phyloP scores from a whole-genome alignment of 2,113 vertebrate species.

The Aegotheles bennettii region DNA sequence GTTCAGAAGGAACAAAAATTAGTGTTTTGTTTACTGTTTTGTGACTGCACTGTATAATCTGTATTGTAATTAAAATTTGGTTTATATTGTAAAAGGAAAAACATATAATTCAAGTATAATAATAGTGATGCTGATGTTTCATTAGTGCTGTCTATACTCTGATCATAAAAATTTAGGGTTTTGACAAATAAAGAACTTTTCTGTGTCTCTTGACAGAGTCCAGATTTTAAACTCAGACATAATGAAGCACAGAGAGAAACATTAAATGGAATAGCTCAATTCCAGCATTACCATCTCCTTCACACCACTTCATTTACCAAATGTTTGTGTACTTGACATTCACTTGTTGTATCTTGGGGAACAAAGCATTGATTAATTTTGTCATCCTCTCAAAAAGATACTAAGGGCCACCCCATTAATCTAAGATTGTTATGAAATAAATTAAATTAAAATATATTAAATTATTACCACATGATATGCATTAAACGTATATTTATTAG shows the following conservation, averaged over 20 bases:
- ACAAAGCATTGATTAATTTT: not conserved
- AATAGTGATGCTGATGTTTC: slow-evolving; percentile 15
- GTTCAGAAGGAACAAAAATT: slow-evolving; percentile 78
- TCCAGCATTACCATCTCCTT: not conserved
- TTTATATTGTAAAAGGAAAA: slow-evolving; percentile 66
- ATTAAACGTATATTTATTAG: not conserved
- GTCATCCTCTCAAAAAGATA: not conserved
- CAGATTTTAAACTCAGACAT: not conserved
- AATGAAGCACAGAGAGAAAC: not conserved
- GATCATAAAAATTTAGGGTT: not conserved
- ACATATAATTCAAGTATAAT: slow-evolving; percentile 69
- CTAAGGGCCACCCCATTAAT: not conserved
- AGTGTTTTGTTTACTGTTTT: slow-evolving; percentile 82
- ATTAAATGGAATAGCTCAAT: not conserved
- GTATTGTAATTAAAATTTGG: slow-evolving; percentile 80
- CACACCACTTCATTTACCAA: not conserved
- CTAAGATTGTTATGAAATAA: not conserved
- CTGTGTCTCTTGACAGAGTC: not conserved
- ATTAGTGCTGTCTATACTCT: not conserved
- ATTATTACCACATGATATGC: not conserved
- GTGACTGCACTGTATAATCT: slow-evolving; percentile 73
- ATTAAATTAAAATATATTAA: not conserved
- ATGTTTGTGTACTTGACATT: not conserved
- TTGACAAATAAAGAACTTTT: not conserved
- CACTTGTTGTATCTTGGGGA: not conserved